Base-by-base conservation (phyloP, 1,140 invertebrate species). In the Muscidifurax raptorellus region DNA sequence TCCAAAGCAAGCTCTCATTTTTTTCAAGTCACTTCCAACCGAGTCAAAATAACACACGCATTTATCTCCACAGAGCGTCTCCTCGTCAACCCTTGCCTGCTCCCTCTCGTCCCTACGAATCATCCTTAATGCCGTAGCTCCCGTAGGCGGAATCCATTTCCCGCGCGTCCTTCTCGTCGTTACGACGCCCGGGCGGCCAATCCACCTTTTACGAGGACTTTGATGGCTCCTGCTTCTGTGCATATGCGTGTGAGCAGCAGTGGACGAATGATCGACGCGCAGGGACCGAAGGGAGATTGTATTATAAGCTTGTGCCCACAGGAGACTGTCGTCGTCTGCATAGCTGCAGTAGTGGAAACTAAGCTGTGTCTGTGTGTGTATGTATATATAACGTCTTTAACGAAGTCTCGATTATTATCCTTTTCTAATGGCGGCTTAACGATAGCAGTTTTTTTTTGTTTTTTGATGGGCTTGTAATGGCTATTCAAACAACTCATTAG, bases 181-280 rank as follows among this genome's bases (percentile, higher is more conserved):
- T 44, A 82, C 81, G 71, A 76, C 27, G 28, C 81, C 72, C 81
- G 52, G 22, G 81, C 72, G 81, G 47, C 81, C 81, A 82, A 82
- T 82, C 72, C 81, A 40, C 36, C 74, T 79, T 79, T 79, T 79
- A 79, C 77, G 77, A 76, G 74, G 74, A 76, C 74, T 76, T 52
- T 76, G 40, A 76, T 76, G 74, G 74, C 13, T n/a, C 36, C 67
- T 25, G 22, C 67, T 12, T 5, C 3, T 25, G 15, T 30, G 71
- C 32, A 30, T 74, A 30, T 74, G 22, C 22, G 30, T 18, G 28
- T 28, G 27, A 71, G 9, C 12, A 27, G 71, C 32, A 10, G 0
- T 7, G 27, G 18, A 22, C 15, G 18, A 22, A 59, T 59, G 52
- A 59, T 59, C 52, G 52, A 59, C 52, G 22, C 52, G 52, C 0